Percentiles rank a stretch among this genome's conserved stretches.
Evolutionary conservation across 2,797 vertebrate species (phyloP).

Genomic region (Gymnothorax reevesii): DNA sequence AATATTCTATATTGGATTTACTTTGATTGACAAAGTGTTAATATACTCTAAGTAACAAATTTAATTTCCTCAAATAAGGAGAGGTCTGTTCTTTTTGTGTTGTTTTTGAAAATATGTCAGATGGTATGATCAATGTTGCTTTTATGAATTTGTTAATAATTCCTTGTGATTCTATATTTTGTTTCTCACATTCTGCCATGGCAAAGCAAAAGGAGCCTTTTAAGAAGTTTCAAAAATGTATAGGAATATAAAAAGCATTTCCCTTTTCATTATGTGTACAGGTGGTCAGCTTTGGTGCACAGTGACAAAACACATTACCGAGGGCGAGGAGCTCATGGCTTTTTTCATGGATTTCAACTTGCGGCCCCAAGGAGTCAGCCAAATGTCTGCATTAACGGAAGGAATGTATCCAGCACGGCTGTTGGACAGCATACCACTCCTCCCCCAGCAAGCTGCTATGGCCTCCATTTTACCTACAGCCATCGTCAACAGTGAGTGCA

Average conservation of each 20-base stretch:
- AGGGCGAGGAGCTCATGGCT: constrained; percentile 96
- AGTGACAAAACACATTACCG: constrained; percentile 94
- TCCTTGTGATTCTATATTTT: not conserved
- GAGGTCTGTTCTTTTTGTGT: not conserved
- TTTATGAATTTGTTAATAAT: not conserved
- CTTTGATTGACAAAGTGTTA: not conserved
- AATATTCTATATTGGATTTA: not conserved
- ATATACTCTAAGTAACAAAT: not conserved
- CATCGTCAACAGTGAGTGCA: constrained; percentile 98
- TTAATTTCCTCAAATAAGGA: not conserved
- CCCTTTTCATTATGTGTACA: constrained; percentile 50
- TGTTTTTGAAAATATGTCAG: not conserved
- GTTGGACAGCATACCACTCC: constrained; percentile 97
- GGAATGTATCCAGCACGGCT: constrained; percentile 99
- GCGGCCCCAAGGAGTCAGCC: constrained; percentile 93
- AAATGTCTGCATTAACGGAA: constrained; percentile 91
- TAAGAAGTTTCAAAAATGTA: not conserved
- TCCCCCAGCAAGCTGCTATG: constrained; percentile 99
- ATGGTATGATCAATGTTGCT: not conserved
- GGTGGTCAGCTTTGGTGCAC: constrained; percentile 99
- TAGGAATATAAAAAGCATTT: not conserved
- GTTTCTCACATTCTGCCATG: not conserved
- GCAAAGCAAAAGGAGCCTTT: not conserved
- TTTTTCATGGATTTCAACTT: constrained; percentile 99
- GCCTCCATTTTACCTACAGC: constrained; percentile 98